Evolutionary conservation across 1,140 invertebrate species (phyloP).

Genomic region (Pantala flavescens): DNA sequence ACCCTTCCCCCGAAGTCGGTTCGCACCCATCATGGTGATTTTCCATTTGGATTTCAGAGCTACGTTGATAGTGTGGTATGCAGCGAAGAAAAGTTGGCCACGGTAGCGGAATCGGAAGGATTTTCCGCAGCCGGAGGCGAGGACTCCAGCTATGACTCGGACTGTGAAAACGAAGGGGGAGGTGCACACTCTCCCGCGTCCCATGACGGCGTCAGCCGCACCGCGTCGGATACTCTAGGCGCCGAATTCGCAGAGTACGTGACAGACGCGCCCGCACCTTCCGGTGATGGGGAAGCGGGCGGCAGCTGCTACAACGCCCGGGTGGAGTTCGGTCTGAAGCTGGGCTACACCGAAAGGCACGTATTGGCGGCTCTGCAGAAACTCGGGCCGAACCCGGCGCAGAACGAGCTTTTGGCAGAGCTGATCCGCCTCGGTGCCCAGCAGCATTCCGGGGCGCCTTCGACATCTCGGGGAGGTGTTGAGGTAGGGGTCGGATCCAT

Average conservation of each 20-base stretch:
- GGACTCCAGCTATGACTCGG: constrained; percentile 79
- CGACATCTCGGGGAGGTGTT: neutral
- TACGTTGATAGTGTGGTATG: constrained; percentile 20
- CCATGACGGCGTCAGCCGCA: constrained; percentile 67
- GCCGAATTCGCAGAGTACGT: constrained; percentile 79
- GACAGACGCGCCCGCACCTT: constrained; percentile 26
- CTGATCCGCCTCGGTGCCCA: constrained; percentile 38
- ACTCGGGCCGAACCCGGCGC: constrained; percentile 66
- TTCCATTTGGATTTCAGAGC: constrained; percentile 18
- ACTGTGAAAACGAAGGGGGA: constrained; percentile 58
- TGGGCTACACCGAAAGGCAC: constrained; percentile 80
- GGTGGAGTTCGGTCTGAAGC: constrained; percentile 73
- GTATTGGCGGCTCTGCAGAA: constrained; percentile 74
- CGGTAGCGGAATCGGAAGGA: neutral
- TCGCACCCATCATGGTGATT: neutral
- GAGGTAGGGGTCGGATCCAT: neutral
- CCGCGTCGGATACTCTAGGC: constrained; percentile 68
- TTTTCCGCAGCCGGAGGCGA: constrained; percentile 41
- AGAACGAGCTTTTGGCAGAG: constrained; percentile 76
- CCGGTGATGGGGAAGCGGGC: constrained; percentile 26
- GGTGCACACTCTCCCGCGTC: constrained; percentile 28
- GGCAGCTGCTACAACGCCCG: constrained; percentile 31
- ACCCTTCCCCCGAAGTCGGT: neutral
- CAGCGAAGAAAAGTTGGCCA: neutral
- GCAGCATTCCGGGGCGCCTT: neutral